Conservation (phyloP, 2,888 invertebrate genomes). For the Drosophila melanosoma region DNA sequence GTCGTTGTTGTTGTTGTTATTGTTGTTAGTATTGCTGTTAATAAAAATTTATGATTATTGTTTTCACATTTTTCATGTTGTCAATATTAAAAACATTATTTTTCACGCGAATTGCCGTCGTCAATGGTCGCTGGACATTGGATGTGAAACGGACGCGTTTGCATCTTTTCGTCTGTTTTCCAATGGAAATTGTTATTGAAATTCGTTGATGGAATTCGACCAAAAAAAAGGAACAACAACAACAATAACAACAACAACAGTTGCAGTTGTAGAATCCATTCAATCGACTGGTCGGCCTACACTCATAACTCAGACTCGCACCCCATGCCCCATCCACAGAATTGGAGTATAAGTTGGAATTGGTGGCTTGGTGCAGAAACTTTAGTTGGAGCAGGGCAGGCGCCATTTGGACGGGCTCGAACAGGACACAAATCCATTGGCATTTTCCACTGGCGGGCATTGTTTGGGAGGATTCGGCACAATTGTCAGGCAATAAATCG, state of each 20-base stretch:
- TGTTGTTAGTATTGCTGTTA: conserved; percentile 64
- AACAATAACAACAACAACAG: conserved; percentile 27
- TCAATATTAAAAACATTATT: conserved; percentile 84
- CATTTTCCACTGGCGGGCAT: conserved; percentile 57
- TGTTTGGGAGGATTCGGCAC: conserved; percentile 71
- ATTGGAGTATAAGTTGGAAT: background rate
- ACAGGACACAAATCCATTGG: conserved; percentile 72
- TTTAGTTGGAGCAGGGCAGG: conserved; percentile 25
- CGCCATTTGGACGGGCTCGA: conserved; percentile 55
- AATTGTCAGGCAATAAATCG: conserved; percentile 85
- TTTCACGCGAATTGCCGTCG: conserved; percentile 79
- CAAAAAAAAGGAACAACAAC: conserved; percentile 31
- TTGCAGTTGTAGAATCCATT: conserved; percentile 62
- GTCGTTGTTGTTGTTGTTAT: conserved; percentile 3
- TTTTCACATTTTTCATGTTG: conserved; percentile 84
- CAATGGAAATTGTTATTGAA: conserved; percentile 69
- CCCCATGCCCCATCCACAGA: background rate
- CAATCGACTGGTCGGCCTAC: conserved; percentile 59
- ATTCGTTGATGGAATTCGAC: conserved; percentile 81
- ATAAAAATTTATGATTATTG: conserved; percentile 85
- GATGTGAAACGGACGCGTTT: conserved; percentile 29
- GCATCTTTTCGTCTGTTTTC: conserved; percentile 42
- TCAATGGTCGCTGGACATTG: conserved; percentile 52
- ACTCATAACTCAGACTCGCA: conserved; percentile 74
- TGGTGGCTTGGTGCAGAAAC: conserved; percentile 5